These are phyloP conservation scores for Gobio occitaniae DNA, from an alignment of 2,797 vertebrate species.

Conservation along the genomic window DNA sequence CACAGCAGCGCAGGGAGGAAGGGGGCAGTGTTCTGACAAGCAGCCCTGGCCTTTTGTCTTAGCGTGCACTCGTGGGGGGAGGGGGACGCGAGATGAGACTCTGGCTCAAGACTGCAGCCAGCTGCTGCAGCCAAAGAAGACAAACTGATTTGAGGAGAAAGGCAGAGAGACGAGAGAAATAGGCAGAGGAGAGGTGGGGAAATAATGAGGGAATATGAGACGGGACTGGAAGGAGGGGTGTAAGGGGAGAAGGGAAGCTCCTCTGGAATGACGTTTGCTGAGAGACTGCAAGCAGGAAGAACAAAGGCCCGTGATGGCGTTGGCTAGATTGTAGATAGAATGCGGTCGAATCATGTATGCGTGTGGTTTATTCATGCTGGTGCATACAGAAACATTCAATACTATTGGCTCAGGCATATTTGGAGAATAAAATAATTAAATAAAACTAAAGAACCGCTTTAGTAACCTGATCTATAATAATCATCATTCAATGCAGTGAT, in stretches of 20 bases:
- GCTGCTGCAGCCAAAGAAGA: constrained; percentile 68
- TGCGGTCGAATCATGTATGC: constrained; percentile 19
- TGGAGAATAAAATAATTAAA: no score
- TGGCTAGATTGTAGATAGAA: not conserved
- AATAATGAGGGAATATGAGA: constrained; percentile 25
- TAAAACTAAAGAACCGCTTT: not conserved
- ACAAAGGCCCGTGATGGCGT: constrained; percentile 52
- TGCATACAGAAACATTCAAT: not conserved
- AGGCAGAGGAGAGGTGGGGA: constrained; percentile 16
- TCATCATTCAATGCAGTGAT: not conserved
- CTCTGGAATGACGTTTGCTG: constrained; percentile 4
- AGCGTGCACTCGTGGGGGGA: constrained; percentile 58
- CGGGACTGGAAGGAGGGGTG: constrained; percentile 14
- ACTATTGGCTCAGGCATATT: not conserved
- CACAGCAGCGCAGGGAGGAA: constrained; percentile 70
- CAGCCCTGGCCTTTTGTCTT: constrained; percentile 84
- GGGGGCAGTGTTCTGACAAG: constrained; percentile 80
- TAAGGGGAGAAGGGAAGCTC: constrained; percentile 7
- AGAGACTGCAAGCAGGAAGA: constrained; percentile 36
- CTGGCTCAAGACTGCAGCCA: constrained; percentile 74
- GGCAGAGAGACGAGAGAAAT: constrained; percentile 56
- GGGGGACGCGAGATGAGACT: constrained; percentile 65
- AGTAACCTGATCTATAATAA: not conserved
- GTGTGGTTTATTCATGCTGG: not conserved
- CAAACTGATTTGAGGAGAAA: constrained; percentile 58